Evolutionary conservation across 2,888 invertebrate species (phyloP), one percentile per base, ranked within the genome.

Genomic region (Synanthedon formicaeformis): DNA sequence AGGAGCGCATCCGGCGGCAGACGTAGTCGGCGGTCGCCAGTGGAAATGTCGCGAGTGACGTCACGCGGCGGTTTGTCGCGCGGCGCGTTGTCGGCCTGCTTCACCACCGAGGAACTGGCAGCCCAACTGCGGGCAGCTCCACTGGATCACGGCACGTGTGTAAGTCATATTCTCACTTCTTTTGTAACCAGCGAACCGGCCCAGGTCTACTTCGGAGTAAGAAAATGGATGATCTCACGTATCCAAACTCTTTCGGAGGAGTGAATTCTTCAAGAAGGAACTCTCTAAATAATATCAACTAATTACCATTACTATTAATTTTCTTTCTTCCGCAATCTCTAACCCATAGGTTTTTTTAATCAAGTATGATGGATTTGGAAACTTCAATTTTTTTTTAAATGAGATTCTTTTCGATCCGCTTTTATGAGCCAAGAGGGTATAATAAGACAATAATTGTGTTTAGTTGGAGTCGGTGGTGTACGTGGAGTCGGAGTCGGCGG

Each of bases 61-160:
- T 67, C 76, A 53, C 66, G 69, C 51, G 72, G 80, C 59, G 78
- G 75, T 4, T 59, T 81, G 56, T 53, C 69, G 45, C 63, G 69
- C 52, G 81, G 81, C 13, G 60, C 67, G 14, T 55, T 57, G 41
- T 75, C 81, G 56, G 61, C 65, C 41, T 49, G 62, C 53, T 77
- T 80, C 62, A 51, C 60, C 16, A 58, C 67, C 8, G 60, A 54
- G 8, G 69, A 71, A 1, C 62, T 81, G 55, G 58, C 60, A n/a
- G 62, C 54, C 66, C 66, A 78, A 64, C 58, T 71, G 51, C 56
- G 52, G 12, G 56, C 5, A n/a, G 34, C 34, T 34, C 34, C 6
- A 34, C 34, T 34, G 34, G 56, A 34, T 2, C 3, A 13, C 40
- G 18, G 11, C n/a, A n/a, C 27, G 5, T 50, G 50, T 50, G 50